phyloP scores from a whole-genome alignment of 2,113 vertebrate genomes.

The Mobula birostris region DNA sequence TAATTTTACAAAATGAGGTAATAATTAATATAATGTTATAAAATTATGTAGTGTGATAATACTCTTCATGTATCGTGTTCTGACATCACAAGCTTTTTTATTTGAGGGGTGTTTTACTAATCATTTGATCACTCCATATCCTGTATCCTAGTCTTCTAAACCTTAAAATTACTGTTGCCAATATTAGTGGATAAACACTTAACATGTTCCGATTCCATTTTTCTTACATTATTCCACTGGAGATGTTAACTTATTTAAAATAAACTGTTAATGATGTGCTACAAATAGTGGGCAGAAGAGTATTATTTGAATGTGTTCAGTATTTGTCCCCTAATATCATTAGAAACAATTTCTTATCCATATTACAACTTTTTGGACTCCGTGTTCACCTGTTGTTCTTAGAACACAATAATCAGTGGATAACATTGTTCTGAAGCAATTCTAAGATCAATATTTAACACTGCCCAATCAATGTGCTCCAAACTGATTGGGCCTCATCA shows the following conservation, averaged over 20 bases:
- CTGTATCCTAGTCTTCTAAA: background rate
- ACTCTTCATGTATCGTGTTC: background rate
- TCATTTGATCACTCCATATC: background rate
- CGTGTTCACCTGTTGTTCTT: background rate
- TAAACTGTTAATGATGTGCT: background rate
- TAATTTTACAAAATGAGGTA: background rate
- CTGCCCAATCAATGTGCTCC: background rate
- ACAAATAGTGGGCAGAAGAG: background rate
- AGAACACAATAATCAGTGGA: background rate
- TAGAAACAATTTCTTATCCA: background rate
- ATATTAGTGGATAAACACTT: background rate
- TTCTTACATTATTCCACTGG: background rate
- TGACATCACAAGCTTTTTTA: background rate
- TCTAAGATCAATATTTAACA: background rate
- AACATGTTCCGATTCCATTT: background rate
- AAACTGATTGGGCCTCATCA: background rate
- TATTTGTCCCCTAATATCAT: background rate
- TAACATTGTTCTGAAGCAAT: background rate
- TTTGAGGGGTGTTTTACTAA: background rate
- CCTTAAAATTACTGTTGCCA: background rate
- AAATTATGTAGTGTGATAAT: conserved; percentile 24
- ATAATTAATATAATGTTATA: background rate
- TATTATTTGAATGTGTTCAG: background rate
- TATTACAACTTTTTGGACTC: background rate
- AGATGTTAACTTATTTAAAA: background rate